Percentiles rank a stretch among this genome's conserved stretches.
Evolutionary conservation across 2,888 invertebrate species (phyloP).

Genomic region (Euproctis similis): DNA sequence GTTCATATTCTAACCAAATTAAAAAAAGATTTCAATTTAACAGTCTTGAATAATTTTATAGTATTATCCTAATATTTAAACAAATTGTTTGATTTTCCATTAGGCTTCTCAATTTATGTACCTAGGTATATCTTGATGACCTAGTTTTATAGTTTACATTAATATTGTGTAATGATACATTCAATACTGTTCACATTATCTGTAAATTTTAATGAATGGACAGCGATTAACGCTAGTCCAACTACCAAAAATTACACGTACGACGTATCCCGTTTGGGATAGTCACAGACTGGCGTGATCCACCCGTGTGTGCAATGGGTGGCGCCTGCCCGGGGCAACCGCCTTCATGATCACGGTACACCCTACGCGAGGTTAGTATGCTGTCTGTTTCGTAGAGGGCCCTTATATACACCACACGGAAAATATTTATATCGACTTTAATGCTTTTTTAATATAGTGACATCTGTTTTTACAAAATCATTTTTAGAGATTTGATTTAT

Average conservation of each 20-base stretch:
- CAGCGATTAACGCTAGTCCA: constrained; percentile 77
- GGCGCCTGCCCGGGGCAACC: constrained; percentile 79
- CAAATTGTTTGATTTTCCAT: too few species aligned
- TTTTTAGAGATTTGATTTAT: too few species aligned
- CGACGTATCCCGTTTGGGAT: constrained; percentile 75
- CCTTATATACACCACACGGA: constrained; percentile 31
- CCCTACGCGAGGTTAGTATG: constrained; percentile 85
- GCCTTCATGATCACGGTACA: constrained; percentile 82
- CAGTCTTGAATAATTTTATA: too few species aligned
- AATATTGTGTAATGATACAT: too few species aligned
- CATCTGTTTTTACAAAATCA: constrained; percentile 37
- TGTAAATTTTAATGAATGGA: constrained; percentile 61
- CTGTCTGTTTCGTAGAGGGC: fast-evolving
- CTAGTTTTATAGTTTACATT: too few species aligned
- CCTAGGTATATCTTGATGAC: too few species aligned
- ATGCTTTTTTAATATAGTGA: constrained; percentile 38
- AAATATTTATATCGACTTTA: constrained; percentile 47
- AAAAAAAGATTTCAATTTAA: too few species aligned
- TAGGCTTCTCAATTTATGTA: too few species aligned
- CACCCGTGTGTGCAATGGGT: constrained; percentile 80
- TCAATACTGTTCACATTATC: too few species aligned
- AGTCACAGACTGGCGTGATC: constrained; percentile 77
- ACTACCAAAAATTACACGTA: constrained; percentile 79
- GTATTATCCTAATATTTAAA: too few species aligned
- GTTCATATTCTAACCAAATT: too few species aligned